Percentiles rank a stretch among this genome's conserved stretches.
Evolutionary conservation across 2,797 vertebrate genomes (phyloP).

Genomic region (Falco naumanni): DNA sequence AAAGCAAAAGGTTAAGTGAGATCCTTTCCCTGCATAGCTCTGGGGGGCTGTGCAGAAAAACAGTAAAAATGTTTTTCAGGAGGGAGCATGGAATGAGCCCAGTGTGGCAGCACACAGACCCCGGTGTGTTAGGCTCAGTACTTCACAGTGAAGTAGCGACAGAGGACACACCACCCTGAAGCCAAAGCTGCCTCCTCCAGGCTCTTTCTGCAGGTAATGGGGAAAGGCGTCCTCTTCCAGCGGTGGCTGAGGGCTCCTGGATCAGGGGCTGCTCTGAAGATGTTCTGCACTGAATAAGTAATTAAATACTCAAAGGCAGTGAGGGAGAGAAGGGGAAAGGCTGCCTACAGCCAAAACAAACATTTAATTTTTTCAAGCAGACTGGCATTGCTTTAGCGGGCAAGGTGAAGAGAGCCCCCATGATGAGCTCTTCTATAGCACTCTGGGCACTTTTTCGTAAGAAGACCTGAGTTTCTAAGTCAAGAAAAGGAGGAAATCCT

Average conservation of each 20-base stretch:
- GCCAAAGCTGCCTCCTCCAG: not conserved
- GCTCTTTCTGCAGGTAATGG: not conserved
- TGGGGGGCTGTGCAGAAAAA: not conserved
- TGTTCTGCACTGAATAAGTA: not conserved
- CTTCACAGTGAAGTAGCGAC: accelerated
- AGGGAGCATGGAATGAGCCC: not conserved
- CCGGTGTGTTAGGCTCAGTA: not conserved
- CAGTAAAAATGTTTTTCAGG: not conserved
- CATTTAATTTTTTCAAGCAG: not conserved
- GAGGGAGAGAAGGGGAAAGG: not conserved
- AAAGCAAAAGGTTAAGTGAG: not conserved
- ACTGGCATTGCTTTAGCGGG: not conserved
- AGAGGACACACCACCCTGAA: not conserved
- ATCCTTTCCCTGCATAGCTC: not conserved
- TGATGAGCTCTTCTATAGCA: not conserved
- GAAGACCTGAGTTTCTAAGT: not conserved
- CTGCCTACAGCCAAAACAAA: not conserved
- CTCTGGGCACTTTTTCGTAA: not conserved
- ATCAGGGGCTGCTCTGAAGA: not conserved
- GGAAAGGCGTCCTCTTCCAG: not conserved
- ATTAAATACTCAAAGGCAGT: not conserved
- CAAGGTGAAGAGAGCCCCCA: not conserved
- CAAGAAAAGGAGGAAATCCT: not conserved
- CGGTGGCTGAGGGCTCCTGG: not conserved
- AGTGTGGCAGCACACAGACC: not conserved